Base-by-base conservation (phyloP, 2,888 invertebrate genomes). In the Oeneis ivallda region DNA sequence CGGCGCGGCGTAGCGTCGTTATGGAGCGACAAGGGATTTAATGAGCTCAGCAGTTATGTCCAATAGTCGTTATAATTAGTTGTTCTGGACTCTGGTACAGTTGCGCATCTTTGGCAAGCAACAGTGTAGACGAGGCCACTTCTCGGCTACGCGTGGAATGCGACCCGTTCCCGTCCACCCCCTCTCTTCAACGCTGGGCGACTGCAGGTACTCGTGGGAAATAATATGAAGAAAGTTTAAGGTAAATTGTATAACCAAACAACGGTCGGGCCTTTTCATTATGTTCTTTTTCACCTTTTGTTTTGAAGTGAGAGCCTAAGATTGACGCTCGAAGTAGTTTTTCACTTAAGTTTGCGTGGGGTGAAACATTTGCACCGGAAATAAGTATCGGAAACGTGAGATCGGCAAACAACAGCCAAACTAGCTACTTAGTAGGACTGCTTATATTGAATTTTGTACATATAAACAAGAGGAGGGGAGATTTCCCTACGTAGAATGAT, bases 351-450 rank as follows among this genome's bases (percentile, higher is more conserved):
- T 64, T 57, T 47, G 62, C 66, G 60, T 66, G 68, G 68, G 68
- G 68, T 69, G 69, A 64, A 67, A 76, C 72, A 75, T 79, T 80
- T 74, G 78, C 80, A 77, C 82, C 83, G 86, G 86, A 86, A 82
- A 80, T 80, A 71, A 72, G 72, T 74, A 75, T 74, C 74, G 68
- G 71, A 71, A 74, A 72, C 82, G 87, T 89, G 89, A 83, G 89
- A 89, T 87, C 78, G 65, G 81, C 83, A 88, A 88, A 89, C 82
- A 89, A 75, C 72, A 66, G 71, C 62, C 45, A 66, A 53, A 26
- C 2, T 26, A 47, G 2, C 9, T 17, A 47, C 47, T 47, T 47
- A 15, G 9, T 15, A 17, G 9, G 15, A 47, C 15, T 17, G 17
- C 47, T 15, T 8, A 47, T 47, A 17, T 47, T 10, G 3, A n/a